Conservation (phyloP, 2,797 vertebrate species). For the Coregonus suidteri region DNA sequence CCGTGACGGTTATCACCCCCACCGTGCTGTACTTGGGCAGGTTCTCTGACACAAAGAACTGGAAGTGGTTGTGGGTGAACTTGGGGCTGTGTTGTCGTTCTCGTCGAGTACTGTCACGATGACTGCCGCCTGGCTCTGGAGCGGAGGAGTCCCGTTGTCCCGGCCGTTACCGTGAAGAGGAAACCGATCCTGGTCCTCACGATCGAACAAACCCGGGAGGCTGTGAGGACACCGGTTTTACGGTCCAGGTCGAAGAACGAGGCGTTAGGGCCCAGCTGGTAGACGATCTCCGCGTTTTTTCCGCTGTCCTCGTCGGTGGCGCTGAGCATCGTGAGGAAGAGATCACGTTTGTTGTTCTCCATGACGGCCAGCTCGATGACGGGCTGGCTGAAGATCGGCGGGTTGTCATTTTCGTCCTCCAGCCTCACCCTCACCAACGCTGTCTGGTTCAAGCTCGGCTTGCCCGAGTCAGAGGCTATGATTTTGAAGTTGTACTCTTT, state of each 20-base stretch:
- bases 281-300: conserved; percentile 98
- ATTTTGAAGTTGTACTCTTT: conserved; percentile 99
- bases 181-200: conserved; percentile 95
- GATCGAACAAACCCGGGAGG: conserved; percentile 94
- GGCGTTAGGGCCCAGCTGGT: conserved; percentile 97
- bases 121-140: conserved; percentile 95
- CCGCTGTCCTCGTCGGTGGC: conserved; percentile 98
- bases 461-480: conserved; percentile 96
- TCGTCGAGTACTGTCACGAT: conserved; percentile 97
- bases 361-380: conserved; percentile 97
- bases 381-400: conserved; percentile 96
- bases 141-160: conserved; percentile 95
- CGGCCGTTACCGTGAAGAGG: conserved; percentile 98
- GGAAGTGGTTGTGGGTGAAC: conserved; percentile 99
- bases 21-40: conserved; percentile 98
- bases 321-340: conserved; percentile 96
- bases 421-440: conserved; percentile 94
- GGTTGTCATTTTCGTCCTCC: conserved; percentile 99
- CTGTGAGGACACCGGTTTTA: conserved; percentile 96
- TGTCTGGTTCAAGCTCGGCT: conserved; percentile 97
- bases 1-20: conserved; percentile 97
- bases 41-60: conserved; percentile 99
- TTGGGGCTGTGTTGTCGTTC: conserved; percentile 98
- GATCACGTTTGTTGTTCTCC: conserved; percentile 97
- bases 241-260: conserved; percentile 98